phyloP scores from a whole-genome alignment of 2,797 vertebrate species.

The Garrulus glandarius region DNA sequence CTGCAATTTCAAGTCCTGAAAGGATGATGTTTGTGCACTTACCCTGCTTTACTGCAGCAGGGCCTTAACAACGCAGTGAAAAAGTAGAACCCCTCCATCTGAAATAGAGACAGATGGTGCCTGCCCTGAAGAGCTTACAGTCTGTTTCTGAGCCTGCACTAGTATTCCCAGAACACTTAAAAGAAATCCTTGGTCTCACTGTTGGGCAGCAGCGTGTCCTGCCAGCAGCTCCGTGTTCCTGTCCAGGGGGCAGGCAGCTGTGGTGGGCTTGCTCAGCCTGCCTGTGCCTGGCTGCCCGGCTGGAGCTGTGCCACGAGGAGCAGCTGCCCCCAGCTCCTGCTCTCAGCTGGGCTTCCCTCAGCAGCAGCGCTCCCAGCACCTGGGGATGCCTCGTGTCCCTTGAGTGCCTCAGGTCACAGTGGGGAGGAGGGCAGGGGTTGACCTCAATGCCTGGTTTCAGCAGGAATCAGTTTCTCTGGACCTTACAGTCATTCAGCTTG shows the following conservation, averaged over 20 bases:
- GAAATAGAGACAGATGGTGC: neutral
- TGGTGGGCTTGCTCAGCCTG: neutral
- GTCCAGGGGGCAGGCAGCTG: constrained; percentile 17
- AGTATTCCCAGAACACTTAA: neutral
- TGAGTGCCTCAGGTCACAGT: neutral
- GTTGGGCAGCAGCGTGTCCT: neutral
- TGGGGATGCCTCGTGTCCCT: neutral
- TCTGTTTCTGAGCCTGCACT: neutral
- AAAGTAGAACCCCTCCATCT: neutral
- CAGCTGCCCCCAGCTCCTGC: constrained; percentile 8
- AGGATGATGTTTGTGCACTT: neutral
- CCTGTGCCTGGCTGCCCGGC: neutral
- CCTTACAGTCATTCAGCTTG: neutral
- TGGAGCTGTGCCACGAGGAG: neutral
- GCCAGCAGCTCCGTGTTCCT: neutral
- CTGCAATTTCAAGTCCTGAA: neutral
- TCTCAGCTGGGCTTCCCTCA: neutral
- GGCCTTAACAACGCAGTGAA: too few relatives aligned
- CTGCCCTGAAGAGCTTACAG: neutral
- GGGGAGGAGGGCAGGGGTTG: neutral
- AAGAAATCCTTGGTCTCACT: neutral
- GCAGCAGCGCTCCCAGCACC: neutral
- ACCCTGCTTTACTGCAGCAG: neutral
- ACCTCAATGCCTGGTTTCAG: neutral
- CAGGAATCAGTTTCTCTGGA: neutral